Evolutionary conservation across 2,888 invertebrate species (phyloP).

Genomic region (Tuta absoluta): DNA sequence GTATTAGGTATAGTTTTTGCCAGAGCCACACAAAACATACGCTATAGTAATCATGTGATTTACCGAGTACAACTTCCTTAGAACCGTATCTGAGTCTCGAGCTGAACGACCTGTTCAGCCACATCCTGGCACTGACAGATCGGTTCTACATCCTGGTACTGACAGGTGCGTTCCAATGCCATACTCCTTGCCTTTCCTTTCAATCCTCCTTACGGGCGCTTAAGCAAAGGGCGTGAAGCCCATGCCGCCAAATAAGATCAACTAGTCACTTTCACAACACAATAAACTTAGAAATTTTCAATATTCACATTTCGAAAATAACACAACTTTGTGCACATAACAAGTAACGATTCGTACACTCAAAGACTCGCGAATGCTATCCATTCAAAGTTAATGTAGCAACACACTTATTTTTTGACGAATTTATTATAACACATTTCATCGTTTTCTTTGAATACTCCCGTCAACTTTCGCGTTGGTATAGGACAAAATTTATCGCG

Average conservation of each 20-base stretch:
- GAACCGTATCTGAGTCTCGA: constrained; percentile 84
- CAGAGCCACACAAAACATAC: too few species aligned
- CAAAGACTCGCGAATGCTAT: too few species aligned
- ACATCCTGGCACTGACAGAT: constrained; percentile 49
- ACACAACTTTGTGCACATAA: too few species aligned
- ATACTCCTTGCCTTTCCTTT: constrained; percentile 42
- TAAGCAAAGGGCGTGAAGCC: background rate
- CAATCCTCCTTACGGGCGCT: background rate
- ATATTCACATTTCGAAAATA: background rate
- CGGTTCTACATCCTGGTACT: background rate
- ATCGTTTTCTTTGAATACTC: too few species aligned
- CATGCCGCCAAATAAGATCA: background rate
- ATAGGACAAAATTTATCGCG: background rate
- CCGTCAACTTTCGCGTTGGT: too few species aligned
- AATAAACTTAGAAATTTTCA: background rate
- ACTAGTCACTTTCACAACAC: background rate
- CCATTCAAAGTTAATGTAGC: too few species aligned
- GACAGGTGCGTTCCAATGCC: constrained; percentile 38
- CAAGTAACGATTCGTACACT: too few species aligned
- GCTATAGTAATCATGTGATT: constrained; percentile 30
- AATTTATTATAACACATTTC: too few species aligned
- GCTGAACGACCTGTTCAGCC: constrained; percentile 70
- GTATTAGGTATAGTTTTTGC: too few species aligned
- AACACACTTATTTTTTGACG: too few species aligned
- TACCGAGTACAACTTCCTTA: constrained; percentile 87